phyloP scores from a whole-genome alignment of 2,888 invertebrate genomes.

The Arge pagana region DNA sequence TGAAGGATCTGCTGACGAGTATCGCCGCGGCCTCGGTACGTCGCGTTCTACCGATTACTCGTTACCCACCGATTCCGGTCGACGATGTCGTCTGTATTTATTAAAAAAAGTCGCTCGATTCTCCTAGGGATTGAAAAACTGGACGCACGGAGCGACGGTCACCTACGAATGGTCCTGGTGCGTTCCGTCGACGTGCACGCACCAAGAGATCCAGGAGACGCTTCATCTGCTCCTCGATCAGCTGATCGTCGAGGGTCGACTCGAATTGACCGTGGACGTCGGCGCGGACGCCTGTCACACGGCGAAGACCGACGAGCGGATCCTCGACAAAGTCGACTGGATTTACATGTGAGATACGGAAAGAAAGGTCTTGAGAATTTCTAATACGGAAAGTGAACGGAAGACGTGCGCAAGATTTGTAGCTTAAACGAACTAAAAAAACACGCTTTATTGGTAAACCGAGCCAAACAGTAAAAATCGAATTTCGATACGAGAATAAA shows the following conservation, averaged over 20 bases:
- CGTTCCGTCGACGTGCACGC: constrained; percentile 49
- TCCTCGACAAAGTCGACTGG: constrained; percentile 41
- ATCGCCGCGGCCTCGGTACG: constrained; percentile 44
- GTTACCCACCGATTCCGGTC: too few relatives aligned
- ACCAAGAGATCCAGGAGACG: constrained; percentile 41
- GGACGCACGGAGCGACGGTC: constrained; percentile 17
- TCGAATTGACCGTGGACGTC: constrained; percentile 42
- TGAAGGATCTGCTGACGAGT: constrained; percentile 41
- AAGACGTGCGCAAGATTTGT: too few relatives aligned
- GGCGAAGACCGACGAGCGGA: constrained; percentile 29
- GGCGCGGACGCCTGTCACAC: constrained; percentile 42
- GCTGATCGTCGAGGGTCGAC: constrained; percentile 39
- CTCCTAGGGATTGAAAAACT: constrained; percentile 6
- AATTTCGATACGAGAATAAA: too few relatives aligned
- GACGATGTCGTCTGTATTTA: background rate
- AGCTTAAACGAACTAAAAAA: too few relatives aligned
- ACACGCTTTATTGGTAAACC: too few relatives aligned
- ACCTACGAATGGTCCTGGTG: constrained; percentile 50
- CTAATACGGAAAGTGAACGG: too few relatives aligned
- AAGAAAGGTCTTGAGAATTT: too few relatives aligned
- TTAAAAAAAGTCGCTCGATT: background rate
- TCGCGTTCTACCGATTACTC: too few relatives aligned
- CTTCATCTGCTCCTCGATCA: constrained; percentile 42
- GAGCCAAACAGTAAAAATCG: too few relatives aligned
- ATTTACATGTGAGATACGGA: constrained; percentile 50